phyloP scores from a whole-genome alignment of 2,888 invertebrate genomes.

The Dryomyza anilis region DNA sequence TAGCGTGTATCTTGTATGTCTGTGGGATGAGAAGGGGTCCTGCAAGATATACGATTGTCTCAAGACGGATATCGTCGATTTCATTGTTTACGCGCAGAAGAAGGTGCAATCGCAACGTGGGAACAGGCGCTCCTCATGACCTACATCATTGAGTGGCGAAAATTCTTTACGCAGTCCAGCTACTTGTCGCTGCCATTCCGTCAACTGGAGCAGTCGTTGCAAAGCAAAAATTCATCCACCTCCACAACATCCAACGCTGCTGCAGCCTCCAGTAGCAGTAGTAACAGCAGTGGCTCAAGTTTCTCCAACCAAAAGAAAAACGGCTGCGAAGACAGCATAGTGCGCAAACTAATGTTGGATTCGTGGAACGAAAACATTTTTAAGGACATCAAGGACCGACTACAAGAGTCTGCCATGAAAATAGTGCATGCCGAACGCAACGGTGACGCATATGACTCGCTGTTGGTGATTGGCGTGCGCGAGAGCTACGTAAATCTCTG shows the following conservation, averaged over 20 bases:
- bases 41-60: slow-evolving; percentile 86
- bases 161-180: slow-evolving; percentile 96
- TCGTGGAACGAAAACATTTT: slow-evolving; percentile 99
- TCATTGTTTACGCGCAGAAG: slow-evolving; percentile 90
- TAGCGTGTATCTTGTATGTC: slow-evolving; percentile 91
- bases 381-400: slow-evolving; percentile 87
- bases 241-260: slow-evolving; percentile 40
- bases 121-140: slow-evolving; percentile 94
- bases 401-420: slow-evolving; percentile 96
- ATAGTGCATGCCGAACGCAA: slow-evolving; percentile 95
- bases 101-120: slow-evolving; percentile 90
- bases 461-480: slow-evolving; percentile 95
- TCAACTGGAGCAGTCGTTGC: slow-evolving; percentile 85
- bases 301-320: slow-evolving; percentile 62
- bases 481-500: slow-evolving; percentile 98
- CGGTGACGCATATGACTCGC: slow-evolving; percentile 97
- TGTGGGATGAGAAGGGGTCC: slow-evolving; percentile 97
- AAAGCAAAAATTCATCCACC: slow-evolving; percentile 65
- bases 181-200: slow-evolving; percentile 96
- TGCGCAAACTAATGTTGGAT: slow-evolving; percentile 94
- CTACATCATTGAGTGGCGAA: slow-evolving; percentile 97
- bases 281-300: slow-evolving; percentile 38
- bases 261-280: too few species aligned
- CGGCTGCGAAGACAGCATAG: slow-evolving; percentile 85
- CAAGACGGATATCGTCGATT: slow-evolving; percentile 90